Evolutionary conservation across 2,797 vertebrate genomes (phyloP).

Genomic region (Carcharodon carcharias): DNA sequence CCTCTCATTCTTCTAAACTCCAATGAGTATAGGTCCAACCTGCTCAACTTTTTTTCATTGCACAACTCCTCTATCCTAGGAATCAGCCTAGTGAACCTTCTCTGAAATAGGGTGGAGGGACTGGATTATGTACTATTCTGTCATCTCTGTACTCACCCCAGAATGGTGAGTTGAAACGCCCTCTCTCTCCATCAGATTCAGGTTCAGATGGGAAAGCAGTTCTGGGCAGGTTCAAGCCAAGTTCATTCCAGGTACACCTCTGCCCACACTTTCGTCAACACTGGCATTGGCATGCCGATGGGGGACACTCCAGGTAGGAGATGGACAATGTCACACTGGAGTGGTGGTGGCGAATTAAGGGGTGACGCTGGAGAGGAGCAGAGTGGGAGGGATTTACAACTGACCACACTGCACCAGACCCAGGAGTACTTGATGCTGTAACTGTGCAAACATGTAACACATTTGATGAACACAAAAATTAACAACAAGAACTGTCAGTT

Average conservation of each 20-base stretch:
- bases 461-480: not conserved
- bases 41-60: too few relatives aligned
- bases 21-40: too few relatives aligned
- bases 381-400: not conserved
- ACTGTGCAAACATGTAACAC: not conserved
- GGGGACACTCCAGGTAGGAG: not conserved
- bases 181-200: not conserved
- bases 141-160: not conserved
- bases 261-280: not conserved
- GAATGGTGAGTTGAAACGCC: not conserved
- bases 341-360: not conserved
- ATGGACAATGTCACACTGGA: not conserved
- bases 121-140: not conserved
- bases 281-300: not conserved
- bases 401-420: not conserved
- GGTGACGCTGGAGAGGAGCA: not conserved
- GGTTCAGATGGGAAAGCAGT: not conserved
- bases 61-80: too few relatives aligned
- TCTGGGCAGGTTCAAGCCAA: not conserved
- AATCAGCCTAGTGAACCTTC: too few relatives aligned
- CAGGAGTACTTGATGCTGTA: not conserved
- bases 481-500: not conserved
- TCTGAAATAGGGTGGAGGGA: too few relatives aligned
- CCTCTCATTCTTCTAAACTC: too few relatives aligned
- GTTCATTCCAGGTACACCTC: not conserved